phyloP scores from a whole-genome alignment of 2,113 vertebrate species.

The Zootoca vivipara region DNA sequence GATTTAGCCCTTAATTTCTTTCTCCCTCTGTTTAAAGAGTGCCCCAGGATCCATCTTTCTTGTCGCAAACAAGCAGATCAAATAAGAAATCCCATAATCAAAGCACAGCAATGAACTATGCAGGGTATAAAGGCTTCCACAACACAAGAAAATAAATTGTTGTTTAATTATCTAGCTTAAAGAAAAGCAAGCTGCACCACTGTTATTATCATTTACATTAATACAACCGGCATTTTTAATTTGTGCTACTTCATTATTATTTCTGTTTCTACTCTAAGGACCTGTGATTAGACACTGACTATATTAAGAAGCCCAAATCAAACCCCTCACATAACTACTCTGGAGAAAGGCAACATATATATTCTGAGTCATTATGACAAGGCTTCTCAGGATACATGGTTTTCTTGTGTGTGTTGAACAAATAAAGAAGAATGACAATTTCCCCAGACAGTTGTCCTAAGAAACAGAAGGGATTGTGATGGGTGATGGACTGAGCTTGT shows the following conservation, averaged over 20 bases:
- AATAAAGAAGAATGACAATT: background rate
- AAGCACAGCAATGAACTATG: constrained; percentile 19
- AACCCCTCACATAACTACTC: background rate
- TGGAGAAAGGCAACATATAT: background rate
- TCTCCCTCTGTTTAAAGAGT: background rate
- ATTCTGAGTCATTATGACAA: background rate
- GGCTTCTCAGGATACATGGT: background rate
- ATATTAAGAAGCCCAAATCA: background rate
- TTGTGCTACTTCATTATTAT: constrained; percentile 35
- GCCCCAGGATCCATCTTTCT: background rate
- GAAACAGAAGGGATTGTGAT: background rate
- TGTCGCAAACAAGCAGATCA: constrained; percentile 27
- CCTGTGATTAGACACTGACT: constrained; percentile 16
- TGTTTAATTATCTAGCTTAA: constrained; percentile 57
- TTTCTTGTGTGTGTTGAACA: background rate
- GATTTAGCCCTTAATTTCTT: constrained; percentile 20
- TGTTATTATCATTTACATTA: constrained; percentile 1
- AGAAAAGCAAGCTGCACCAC: constrained; percentile 37
- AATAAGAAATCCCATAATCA: constrained; percentile 3
- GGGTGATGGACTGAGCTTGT: background rate
- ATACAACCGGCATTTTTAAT: constrained; percentile 11
- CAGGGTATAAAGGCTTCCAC: background rate
- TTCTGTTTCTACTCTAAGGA: background rate
- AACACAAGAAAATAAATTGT: constrained; percentile 17
- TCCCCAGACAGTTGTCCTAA: background rate